These are phyloP conservation scores for Neogale vison DNA, from an alignment of 2,113 vertebrate species.

Conservation along the genomic window DNA sequence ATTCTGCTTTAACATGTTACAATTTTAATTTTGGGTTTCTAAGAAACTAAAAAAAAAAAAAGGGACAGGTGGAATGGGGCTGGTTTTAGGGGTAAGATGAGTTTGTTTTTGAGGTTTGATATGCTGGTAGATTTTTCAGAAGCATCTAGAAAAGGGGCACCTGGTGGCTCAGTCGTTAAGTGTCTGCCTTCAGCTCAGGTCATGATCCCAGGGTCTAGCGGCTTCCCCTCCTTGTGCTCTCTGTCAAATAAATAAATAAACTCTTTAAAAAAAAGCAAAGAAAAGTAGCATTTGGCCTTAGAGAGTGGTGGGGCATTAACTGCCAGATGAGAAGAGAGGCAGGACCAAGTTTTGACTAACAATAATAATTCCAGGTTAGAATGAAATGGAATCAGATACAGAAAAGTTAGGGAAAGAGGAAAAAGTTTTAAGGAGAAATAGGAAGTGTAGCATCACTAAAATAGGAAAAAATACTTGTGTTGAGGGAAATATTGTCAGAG, in stretches of 20 bases:
- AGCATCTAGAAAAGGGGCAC: not conserved
- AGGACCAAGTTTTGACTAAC: not conserved
- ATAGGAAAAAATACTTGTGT: not conserved
- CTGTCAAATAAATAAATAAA: too few relatives aligned
- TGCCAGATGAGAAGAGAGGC: not conserved
- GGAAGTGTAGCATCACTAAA: not conserved
- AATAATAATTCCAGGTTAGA: not conserved
- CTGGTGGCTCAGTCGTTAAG: too few relatives aligned
- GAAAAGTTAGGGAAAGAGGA: not conserved
- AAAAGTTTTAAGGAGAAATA: not conserved
- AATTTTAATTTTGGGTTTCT: not conserved
- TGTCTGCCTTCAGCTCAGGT: too few relatives aligned
- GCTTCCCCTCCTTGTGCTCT: too few relatives aligned
- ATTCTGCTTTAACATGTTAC: not conserved
- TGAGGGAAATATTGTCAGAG: not conserved
- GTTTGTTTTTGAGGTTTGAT: not conserved
- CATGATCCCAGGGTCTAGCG: too few relatives aligned
- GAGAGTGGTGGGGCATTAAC: not conserved
- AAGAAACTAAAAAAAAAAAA: not conserved
- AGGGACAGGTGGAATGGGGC: not conserved
- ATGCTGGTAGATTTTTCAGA: not conserved
- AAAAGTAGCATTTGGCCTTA: not conserved
- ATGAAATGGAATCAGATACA: not conserved
- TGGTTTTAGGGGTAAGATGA: not conserved
- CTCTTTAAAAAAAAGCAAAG: too few relatives aligned